Conservation (phyloP, 2,888 invertebrate genomes). For the Synanthedon andrenaeformis region DNA sequence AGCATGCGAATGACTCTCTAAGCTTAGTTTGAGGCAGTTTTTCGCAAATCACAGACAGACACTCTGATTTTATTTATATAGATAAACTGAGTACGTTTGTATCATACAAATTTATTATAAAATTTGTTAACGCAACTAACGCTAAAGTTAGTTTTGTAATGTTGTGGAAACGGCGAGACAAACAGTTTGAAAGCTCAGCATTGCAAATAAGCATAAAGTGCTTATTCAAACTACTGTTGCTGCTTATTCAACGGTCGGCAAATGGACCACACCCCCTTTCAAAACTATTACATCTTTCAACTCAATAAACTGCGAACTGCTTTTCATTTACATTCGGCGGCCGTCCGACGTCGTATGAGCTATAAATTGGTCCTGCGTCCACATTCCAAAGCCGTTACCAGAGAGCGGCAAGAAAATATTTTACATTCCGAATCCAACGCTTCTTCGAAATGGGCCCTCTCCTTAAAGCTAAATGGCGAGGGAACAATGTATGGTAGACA, state of each 20-base stretch:
- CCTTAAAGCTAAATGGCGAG: neutral
- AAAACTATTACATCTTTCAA: conserved; percentile 27
- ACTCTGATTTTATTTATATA: no score
- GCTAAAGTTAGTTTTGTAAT: neutral
- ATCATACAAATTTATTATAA: no score
- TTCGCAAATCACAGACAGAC: no score
- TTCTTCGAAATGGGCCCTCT: neutral
- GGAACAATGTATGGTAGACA: neutral
- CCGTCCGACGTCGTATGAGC: conserved; percentile 28
- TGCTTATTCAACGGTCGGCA: neutral
- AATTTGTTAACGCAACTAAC: neutral
- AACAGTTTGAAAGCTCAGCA: neutral
- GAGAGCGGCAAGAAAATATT: neutral
- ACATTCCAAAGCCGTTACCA: conserved; percentile 16
- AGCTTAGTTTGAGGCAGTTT: no score
- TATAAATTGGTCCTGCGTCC: conserved; percentile 34
- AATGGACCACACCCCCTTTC: conserved; percentile 7
- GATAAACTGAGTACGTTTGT: no score
- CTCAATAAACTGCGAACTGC: conserved; percentile 32
- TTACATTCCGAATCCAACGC: conserved; percentile 10
- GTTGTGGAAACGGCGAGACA: neutral
- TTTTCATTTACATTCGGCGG: conserved; percentile 35
- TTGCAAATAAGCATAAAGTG: neutral
- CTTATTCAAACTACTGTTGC: neutral
- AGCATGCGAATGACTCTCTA: no score